These are phyloP conservation scores for Dendrocincla tyrannina DNA, from an alignment of 2,797 vertebrate species.

Conservation along the genomic window DNA sequence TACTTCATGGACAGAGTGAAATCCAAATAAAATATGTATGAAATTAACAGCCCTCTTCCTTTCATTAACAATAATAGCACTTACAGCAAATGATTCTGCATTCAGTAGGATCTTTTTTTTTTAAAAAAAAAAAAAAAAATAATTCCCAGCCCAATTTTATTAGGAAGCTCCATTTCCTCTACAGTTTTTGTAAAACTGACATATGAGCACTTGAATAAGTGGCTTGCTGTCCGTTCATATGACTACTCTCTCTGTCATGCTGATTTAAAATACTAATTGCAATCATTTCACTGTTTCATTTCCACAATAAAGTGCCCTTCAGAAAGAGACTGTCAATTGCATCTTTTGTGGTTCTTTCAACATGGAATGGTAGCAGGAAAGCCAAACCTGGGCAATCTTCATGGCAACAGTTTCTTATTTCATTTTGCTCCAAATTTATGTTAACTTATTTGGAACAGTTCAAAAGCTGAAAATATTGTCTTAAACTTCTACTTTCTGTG, in stretches of 20 bases:
- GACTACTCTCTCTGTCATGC: neutral
- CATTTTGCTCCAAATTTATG: neutral
- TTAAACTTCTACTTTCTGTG: neutral
- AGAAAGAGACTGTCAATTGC: neutral
- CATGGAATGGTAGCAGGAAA: neutral
- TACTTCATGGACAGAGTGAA: neutral
- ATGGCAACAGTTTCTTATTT: neutral
- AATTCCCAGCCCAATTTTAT: neutral
- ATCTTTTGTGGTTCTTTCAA: neutral
- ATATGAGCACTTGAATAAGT: neutral
- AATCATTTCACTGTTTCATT: neutral
- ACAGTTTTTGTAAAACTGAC: neutral
- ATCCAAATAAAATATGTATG: conserved; percentile 10
- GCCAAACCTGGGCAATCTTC: neutral
- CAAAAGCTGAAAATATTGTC: neutral
- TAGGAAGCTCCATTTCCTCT: neutral
- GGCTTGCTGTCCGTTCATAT: neutral
- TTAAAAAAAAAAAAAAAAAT: neutral
- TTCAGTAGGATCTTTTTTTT: neutral
- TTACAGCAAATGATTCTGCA: neutral
- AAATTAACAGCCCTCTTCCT: conserved; percentile 19
- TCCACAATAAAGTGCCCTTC: neutral
- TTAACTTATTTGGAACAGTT: neutral
- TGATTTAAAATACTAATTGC: conserved; percentile 16
- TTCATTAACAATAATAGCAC: conserved; percentile 7